Conservation (phyloP, 2,888 invertebrate genomes). For the Hypolimnas misippus region DNA sequence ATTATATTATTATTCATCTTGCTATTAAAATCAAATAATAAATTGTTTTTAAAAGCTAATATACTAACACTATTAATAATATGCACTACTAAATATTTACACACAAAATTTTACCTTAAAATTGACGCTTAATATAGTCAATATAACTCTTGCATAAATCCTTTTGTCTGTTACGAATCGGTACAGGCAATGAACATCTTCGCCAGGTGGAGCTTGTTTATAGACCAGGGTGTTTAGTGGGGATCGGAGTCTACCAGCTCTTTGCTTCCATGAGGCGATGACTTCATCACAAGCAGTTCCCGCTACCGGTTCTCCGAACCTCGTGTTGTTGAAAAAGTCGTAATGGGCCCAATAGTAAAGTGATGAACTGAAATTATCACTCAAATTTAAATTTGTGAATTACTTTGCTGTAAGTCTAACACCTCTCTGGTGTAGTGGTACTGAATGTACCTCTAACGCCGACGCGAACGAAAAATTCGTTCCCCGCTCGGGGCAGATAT, state of each 20-base stretch:
- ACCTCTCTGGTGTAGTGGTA: too few relatives aligned
- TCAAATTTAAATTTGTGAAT: neutral
- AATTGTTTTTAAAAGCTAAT: too few relatives aligned
- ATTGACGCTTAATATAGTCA: slow-evolving; percentile 90
- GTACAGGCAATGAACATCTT: slow-evolving; percentile 92
- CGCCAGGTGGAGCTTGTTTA: slow-evolving; percentile 88
- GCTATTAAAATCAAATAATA: too few relatives aligned
- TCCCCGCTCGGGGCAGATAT: too few relatives aligned
- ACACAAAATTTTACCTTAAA: slow-evolving; percentile 85
- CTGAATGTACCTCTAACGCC: too few relatives aligned
- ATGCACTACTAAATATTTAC: neutral
- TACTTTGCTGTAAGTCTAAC: neutral
- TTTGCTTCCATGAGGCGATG: slow-evolving; percentile 92
- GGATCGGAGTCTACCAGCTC: slow-evolving; percentile 90
- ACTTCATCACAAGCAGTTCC: slow-evolving; percentile 94
- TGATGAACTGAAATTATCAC: slow-evolving; percentile 86
- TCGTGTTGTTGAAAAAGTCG: slow-evolving; percentile 96
- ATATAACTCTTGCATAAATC: slow-evolving; percentile 91
- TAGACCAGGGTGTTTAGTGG: slow-evolving; percentile 95
- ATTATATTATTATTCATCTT: too few relatives aligned
- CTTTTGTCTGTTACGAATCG: slow-evolving; percentile 93
- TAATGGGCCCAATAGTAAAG: slow-evolving; percentile 97
- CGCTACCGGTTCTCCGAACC: slow-evolving; percentile 91
- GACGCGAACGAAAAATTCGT: too few relatives aligned
- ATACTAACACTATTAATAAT: too few relatives aligned